Percentiles rank a stretch among this genome's conserved stretches.
Conservation (phyloP, 2,797 vertebrate genomes). For the Rhinogobio ventralis region DNA sequence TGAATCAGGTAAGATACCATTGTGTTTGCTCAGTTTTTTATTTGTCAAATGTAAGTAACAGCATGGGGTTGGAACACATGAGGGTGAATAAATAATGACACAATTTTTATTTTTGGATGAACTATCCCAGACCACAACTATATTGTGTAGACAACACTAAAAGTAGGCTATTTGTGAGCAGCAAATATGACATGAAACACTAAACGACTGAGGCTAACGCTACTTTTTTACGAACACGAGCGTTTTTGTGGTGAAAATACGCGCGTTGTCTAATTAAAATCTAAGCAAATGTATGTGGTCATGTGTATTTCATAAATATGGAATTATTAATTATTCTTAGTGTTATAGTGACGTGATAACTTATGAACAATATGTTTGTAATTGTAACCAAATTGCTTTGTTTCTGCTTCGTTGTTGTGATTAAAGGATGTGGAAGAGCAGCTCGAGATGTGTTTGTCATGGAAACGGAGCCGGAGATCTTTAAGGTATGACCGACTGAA, state of each 20-base stretch:
- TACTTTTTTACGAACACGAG: neutral
- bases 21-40: neutral
- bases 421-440: constrained; percentile 28
- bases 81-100: neutral
- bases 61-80: too few species aligned
- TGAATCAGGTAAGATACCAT: constrained; percentile 18
- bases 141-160: neutral
- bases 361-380: neutral
- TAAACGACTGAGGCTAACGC: neutral
- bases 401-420: constrained; percentile 3
- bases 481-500: constrained; percentile 30
- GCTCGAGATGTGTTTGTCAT: constrained; percentile 30
- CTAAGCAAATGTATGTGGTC: neutral
- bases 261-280: neutral
- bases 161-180: neutral
- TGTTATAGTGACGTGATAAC: neutral
- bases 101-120: neutral
- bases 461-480: constrained; percentile 21
- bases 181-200: neutral
- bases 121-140: neutral
- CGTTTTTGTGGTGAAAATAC: neutral
- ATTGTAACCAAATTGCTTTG: neutral
- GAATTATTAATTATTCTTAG: neutral
- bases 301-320: neutral
- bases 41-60: neutral